Base-by-base conservation (phyloP, 2,113 vertebrate genomes). In the Oreochromis tanganicae region DNA sequence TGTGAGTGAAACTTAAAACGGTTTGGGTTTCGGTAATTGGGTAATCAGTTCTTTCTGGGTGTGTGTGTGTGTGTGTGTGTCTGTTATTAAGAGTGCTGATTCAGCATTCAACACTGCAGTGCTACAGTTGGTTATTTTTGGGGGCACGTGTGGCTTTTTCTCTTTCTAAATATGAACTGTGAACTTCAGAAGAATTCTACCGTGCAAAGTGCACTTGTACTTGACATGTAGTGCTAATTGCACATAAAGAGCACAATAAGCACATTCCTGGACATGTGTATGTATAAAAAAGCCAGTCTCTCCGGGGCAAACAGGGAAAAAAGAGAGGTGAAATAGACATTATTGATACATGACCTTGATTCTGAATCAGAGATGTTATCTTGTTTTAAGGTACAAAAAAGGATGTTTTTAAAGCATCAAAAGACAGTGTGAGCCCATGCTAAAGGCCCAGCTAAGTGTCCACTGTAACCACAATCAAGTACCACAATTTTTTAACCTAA, bases 51-150 rank as follows among this genome's bases (percentile, higher is more conserved):
- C 38, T 91, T 24, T 88, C 50, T 94, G 84, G 21, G 50, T 41
- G 17, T 66, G 32, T 7, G 16, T 19, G 29, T 19, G 8, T 13
- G 11, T 12, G 19, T 43, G 41, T 27, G 46, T 93, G 82, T 75
- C 9, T 81, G 27, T 85, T 94, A 92, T 93, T 94, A 91, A 91
- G 94, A 94, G 85, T 78, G 93, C 95, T 95, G 96, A 94, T 95
- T 94, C 93, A 94, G 85, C 93, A 90, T 93, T 85, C 57, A 93
- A 94, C 90, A 94, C 54, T 73, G 94, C 92, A 95, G 90, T 84
- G 85, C 94, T 94, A 94, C 92, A 96, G 96, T 95, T 97, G 95
- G 95, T 97, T 97, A 95, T 94, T 95, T 96, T 97, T 96, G 92
- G 88, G 85, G 88, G 88, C 84, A 34, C 92, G 91, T 89, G 89